Evolutionary conservation across 2,888 invertebrate genomes (phyloP), one percentile per base, ranked within the genome.

Genomic region (Neuroscelio doddi): DNA sequence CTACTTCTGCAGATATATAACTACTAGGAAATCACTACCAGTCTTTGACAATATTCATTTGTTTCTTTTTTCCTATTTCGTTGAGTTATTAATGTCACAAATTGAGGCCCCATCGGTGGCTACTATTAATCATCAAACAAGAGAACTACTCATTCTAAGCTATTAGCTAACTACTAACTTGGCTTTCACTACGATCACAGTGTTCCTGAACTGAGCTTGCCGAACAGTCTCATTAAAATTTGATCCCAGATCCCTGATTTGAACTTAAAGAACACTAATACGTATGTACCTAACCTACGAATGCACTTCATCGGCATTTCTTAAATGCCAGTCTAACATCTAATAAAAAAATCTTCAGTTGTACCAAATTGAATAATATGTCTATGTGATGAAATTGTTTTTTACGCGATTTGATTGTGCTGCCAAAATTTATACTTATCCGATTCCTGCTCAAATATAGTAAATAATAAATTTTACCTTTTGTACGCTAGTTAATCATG

Each of bases 131-230:
- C 44, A 50, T 69, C 39, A 52, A 70, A 50, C 47, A 52, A 55
- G 47, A 67, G 41, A 46, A 47, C 65, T 69, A 76, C 57, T 32
- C 58, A 66, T 45, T 66, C 56, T 59, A 58, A 55, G 32, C 53
- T 66, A 64, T 52, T 36, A 45, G 38, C 55, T 57, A 62, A 46
- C 55, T 57, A 59, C 42, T 64, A 59, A 56, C 50, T 58, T 62
- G 39, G 65, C 69, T 64, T 62, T 66, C 63, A 64, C 79, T 83
- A 83, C 76, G 77, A 83, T 83, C 83, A 82, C 84, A 83, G 81
- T 80, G 77, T 80, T 79, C 70, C 75, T 76, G 78, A 80, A 81
- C 75, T 74, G 75, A 78, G 75, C 70, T 74, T 71, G 70, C 74
- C 76, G 71, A 77, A 74, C 76, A 73, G 77, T 75, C 78, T 74